Evolutionary conservation across 2,113 vertebrate genomes (phyloP).

Genomic region (Dunckerocampus dactyliophorus): DNA sequence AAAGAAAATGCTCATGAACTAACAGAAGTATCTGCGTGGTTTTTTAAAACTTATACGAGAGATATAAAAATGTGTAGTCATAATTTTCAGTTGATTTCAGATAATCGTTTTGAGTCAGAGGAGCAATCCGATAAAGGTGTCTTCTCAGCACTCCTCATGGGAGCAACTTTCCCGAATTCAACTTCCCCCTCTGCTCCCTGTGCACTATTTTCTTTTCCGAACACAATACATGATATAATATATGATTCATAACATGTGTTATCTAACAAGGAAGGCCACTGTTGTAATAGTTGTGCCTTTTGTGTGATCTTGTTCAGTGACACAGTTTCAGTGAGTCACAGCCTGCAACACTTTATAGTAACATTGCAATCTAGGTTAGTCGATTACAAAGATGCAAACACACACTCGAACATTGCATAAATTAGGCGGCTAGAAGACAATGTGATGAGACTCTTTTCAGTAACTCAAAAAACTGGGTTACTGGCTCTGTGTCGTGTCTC

Average conservation of each 20-base stretch:
- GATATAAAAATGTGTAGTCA: too few species aligned
- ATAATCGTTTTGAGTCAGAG: too few species aligned
- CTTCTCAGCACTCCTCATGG: too few species aligned
- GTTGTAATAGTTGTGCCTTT: not conserved
- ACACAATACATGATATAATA: not conserved
- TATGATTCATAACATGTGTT: conserved; percentile 3
- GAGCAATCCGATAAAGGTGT: too few species aligned
- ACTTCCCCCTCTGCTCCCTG: too few species aligned
- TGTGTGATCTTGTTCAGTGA: not conserved
- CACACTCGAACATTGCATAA: not conserved
- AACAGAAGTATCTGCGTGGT: too few species aligned
- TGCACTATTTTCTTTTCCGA: not conserved
- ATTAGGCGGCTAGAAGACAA: not conserved
- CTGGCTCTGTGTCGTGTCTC: not conserved
- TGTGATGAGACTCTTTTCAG: too few species aligned
- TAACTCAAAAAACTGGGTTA: too few species aligned
- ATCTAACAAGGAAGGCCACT: conserved; percentile 8
- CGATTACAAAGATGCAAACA: not conserved
- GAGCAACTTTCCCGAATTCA: too few species aligned
- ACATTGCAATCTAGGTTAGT: not conserved
- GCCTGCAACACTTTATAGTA: not conserved
- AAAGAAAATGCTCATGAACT: too few species aligned
- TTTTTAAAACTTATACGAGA: too few species aligned
- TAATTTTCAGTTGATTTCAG: too few species aligned
- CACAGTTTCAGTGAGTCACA: conserved; percentile 2